Evolutionary conservation across 2,113 vertebrate species (phyloP).

Genomic region (Thymallus thymallus): DNA sequence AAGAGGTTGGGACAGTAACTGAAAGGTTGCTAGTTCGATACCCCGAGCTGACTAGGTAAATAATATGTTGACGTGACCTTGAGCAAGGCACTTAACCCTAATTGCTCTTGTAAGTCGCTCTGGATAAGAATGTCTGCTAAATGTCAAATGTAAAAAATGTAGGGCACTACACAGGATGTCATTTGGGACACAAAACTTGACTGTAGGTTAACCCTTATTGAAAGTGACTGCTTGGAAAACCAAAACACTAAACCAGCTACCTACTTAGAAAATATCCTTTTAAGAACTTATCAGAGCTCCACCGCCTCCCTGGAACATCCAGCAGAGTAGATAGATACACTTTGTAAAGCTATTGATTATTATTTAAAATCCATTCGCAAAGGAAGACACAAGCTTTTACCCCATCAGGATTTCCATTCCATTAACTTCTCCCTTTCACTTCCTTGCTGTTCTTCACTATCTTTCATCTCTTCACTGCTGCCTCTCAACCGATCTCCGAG

Average conservation of each 20-base stretch:
- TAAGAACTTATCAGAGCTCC: conserved; percentile 18
- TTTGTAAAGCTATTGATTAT: conserved; percentile 10
- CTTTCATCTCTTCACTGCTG: not conserved
- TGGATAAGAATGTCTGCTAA: no score
- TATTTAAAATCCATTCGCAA: conserved; percentile 43
- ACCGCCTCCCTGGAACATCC: conserved; percentile 39
- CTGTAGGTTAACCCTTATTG: not conserved
- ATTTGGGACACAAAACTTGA: not conserved
- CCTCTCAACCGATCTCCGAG: not conserved
- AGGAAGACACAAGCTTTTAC: conserved; percentile 49
- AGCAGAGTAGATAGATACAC: conserved; percentile 33
- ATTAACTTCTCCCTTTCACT: conserved; percentile 57
- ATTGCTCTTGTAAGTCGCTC: no score
- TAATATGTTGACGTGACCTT: no score
- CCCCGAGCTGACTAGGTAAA: no score
- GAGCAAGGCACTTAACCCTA: no score
- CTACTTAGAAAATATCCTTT: conserved; percentile 31
- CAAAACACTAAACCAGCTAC: not conserved
- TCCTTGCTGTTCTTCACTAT: not conserved
- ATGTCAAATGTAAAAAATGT: no score
- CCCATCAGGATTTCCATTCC: conserved; percentile 56
- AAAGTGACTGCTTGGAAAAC: conserved; percentile 1
- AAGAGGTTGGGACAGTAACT: no score
- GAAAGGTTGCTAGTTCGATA: no score
- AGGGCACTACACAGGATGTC: no score